Conservation (phyloP, 2,888 invertebrate genomes). For the Gymnoscelis rufifasciata region DNA sequence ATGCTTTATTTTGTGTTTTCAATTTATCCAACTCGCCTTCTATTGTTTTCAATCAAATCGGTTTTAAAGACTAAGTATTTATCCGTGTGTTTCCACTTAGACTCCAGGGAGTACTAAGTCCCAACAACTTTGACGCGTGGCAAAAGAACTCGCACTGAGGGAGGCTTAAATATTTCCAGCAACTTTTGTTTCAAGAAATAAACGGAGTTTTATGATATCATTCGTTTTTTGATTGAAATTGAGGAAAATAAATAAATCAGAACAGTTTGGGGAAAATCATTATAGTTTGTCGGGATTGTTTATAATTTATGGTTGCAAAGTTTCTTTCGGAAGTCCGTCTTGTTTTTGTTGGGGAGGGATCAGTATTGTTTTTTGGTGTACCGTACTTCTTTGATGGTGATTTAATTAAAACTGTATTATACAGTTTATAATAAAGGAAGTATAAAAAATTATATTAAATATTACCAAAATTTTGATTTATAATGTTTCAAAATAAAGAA, state of each 20-base stretch:
- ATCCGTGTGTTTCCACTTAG: slow-evolving; percentile 9
- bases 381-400: too few species aligned
- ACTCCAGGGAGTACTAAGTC: slow-evolving; percentile 12
- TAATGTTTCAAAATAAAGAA: too few species aligned
- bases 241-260: neutral
- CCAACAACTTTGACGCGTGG: slow-evolving; percentile 16
- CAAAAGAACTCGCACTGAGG: slow-evolving; percentile 8
- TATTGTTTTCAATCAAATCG: too few species aligned
- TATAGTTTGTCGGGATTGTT: neutral
- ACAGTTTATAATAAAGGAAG: too few species aligned
- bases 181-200: slow-evolving; percentile 1
- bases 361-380: too few species aligned
- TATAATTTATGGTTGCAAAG: neutral
- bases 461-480: too few species aligned
- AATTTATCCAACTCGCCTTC: too few species aligned
- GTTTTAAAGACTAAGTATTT: neutral
- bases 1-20: too few species aligned
- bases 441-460: too few species aligned
- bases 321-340: too few species aligned
- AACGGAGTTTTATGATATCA: neutral
- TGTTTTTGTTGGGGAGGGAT: too few species aligned
- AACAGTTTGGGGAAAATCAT: neutral
- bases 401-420: too few species aligned
- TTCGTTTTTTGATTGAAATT: neutral
- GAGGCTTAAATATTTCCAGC: slow-evolving; percentile 6